Evolutionary conservation across 1,140 invertebrate species (phyloP).

Genomic region (Drosophila yakuba): DNA sequence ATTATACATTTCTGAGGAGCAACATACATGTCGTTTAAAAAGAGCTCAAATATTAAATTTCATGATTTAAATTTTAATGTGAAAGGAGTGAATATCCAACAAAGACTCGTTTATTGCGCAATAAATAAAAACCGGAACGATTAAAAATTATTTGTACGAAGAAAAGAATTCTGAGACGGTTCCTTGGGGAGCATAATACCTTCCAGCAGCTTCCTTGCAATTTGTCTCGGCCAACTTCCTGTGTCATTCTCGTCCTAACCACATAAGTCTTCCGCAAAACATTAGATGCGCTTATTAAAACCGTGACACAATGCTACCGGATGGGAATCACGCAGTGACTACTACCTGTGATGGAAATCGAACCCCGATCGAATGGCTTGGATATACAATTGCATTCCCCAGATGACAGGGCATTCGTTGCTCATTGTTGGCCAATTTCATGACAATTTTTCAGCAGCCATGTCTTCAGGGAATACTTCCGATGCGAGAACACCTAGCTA

Average conservation of each 20-base stretch:
- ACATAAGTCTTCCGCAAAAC: constrained; percentile 73
- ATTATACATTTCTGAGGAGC: not conserved
- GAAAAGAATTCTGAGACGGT: not conserved
- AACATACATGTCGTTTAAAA: not conserved
- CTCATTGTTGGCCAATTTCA: constrained; percentile 79
- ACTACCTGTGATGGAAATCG: constrained; percentile 55
- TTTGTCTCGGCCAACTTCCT: constrained; percentile 59
- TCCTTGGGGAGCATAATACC: constrained; percentile 6
- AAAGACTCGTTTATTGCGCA: not conserved
- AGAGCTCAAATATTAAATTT: too few species aligned
- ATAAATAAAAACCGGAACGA: constrained; percentile 30
- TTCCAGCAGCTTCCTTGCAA: constrained; percentile 16
- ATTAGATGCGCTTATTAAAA: constrained; percentile 65
- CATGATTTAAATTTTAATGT: not conserved
- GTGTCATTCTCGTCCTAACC: constrained; percentile 37
- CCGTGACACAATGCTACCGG: constrained; percentile 59
- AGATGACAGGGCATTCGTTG: constrained; percentile 67
- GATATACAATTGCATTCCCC: constrained; percentile 48
- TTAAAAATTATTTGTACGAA: not conserved
- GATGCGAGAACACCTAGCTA: constrained; percentile 21
- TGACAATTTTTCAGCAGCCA: constrained; percentile 73
- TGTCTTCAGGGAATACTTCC: constrained; percentile 36
- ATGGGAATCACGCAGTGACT: constrained; percentile 24
- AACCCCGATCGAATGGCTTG: constrained; percentile 25
- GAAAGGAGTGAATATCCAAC: not conserved